Base-by-base conservation (phyloP, 2,888 invertebrate genomes). In the Ptychoptera contaminata region DNA sequence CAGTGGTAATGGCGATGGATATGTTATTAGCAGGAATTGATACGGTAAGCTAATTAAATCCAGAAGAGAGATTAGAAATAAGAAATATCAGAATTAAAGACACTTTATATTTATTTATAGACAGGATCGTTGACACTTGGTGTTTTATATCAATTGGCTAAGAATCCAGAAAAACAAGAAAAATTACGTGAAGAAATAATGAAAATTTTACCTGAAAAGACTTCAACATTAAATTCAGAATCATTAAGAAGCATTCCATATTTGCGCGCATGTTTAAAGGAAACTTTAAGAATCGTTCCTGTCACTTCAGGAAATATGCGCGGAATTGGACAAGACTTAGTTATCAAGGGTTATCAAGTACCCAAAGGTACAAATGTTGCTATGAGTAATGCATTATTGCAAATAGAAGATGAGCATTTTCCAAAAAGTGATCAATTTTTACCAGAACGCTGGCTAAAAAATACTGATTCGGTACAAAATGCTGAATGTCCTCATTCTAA, bases 231-330 rank as follows among this genome's bases (percentile, higher is more conserved):
- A 29, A 70, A 67, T 1, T 56, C 63, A 1, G 60, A 66, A 2
- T 60, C 65, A 43, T 56, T 73, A 42, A 58, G 62, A 10, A 58
- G 68, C 44, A 60, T 73, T 45, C 69, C 73, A 0, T 85, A 80
- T 54, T 55, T 85, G n/a, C 75, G 72, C 48, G 82, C 82, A 1
- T 82, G 80, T 55, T 70, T 85, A 37, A 85, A 82, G 56, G 84
- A 86, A 59, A 71, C 77, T 1, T 62, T 82, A 43, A 70, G 84
- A 51, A 47, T 79, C 34, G 67, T 72, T 54, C 77, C 79, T 0
- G 69, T 79, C 1, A 70, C 71, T 0, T 62, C 71, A 3, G 79
- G 73, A 1, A 76, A 73, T 51, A 54, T 70, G 6, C 67, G 79
- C 50, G 58, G 62, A 46, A 62, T 71, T 38, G 62, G 63, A 0